Evolutionary conservation across 2,888 invertebrate species (phyloP).

Genomic region (Agonopterix arenella): DNA sequence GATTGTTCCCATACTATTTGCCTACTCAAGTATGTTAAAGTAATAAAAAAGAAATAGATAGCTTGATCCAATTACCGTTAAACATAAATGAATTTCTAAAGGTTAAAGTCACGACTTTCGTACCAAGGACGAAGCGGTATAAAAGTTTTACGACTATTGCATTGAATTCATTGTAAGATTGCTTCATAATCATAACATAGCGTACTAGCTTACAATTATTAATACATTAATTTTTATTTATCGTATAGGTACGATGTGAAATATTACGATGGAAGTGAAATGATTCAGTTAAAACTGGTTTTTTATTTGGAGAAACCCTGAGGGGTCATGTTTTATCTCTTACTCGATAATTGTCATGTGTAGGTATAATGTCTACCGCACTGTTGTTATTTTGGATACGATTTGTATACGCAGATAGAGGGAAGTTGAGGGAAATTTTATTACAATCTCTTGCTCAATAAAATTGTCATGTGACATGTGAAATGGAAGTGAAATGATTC

Average conservation of each 20-base stretch:
- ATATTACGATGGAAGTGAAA: too few relatives aligned
- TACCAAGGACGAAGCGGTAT: constrained; percentile 21
- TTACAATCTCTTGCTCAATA: too few relatives aligned
- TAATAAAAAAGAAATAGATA: too few relatives aligned
- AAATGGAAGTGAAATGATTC: not conserved
- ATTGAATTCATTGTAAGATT: constrained; percentile 2
- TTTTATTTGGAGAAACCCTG: constrained; percentile 10
- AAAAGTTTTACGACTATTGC: not conserved
- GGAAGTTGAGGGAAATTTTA: too few relatives aligned
- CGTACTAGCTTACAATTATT: not conserved
- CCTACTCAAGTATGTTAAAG: too few relatives aligned
- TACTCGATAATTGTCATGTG: constrained; percentile 6
- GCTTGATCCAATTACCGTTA: too few relatives aligned
- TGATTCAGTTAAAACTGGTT: constrained; percentile 17
- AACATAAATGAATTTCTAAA: constrained; percentile 22
- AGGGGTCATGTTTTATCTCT: constrained; percentile 16
- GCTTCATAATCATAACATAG: not conserved
- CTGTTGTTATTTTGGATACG: too few relatives aligned
- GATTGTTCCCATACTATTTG: too few relatives aligned
- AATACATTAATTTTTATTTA: too few relatives aligned
- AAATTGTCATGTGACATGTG: too few relatives aligned
- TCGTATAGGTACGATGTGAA: too few relatives aligned
- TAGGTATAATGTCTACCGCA: not conserved
- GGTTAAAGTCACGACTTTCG: constrained; percentile 27
- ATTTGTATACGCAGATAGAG: too few relatives aligned